Evolutionary conservation across 2,113 vertebrate genomes (phyloP), one percentile per base, ranked within the genome.

Genomic region (Murina feae): DNA sequence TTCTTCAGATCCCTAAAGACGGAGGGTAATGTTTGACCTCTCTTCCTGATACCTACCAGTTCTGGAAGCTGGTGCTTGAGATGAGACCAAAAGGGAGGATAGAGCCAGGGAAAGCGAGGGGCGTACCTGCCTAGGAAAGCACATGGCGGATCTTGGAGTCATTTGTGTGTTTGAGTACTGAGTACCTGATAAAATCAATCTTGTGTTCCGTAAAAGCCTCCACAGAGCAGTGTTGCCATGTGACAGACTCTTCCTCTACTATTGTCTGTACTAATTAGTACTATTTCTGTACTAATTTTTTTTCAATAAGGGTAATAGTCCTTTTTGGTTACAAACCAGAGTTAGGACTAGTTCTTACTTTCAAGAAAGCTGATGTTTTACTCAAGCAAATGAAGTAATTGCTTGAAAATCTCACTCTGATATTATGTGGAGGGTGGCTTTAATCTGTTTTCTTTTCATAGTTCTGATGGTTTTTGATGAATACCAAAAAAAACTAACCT

Each of bases 301-400:
- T 78, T 32, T 16, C n/a, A 88, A 1, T 90, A 82, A 92, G 55
- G 42, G 28, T 71, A 95, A 75, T 86, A 71, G 35, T 93, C 84
- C 66, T 39, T 68, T 92, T 72, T 81, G 83, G 76, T 91, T 94
- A 86, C 79, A 96, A 92, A 95, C 30, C 32, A 65, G 49, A 76
- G 60, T 90, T 95, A 74, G 86, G 51, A 89, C 81, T 85, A 72
- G 49, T 55, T 91, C 93, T 98, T 97, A 98, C 97, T 98, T 98
- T 97, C 96, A 98, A 97, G 98, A 98, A 98, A 98, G 95, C 97
- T 98, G 94, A 96, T 97, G 96, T 97, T 98, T 98, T 98, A 97
- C 93, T 97, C 94, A 97, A 97, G 95, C 95, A 97, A 98, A 97
- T 98, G 86, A 97, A 98, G 90, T 98, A 97, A 98, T 96, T 98